Base-by-base conservation (phyloP, 2,888 invertebrate species). In the Ariolimax columbianus region DNA sequence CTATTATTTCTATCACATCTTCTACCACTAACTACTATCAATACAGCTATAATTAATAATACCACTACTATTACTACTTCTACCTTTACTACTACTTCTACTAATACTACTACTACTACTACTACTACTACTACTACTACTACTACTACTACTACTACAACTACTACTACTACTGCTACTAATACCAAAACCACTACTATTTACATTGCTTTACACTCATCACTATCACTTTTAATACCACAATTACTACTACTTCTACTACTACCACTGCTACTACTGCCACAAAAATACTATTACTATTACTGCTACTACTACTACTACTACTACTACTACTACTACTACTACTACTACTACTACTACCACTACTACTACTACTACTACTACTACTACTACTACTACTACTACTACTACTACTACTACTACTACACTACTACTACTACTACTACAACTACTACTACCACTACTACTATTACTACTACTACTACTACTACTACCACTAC, bases 401-500 rank as follows among this genome's bases (percentile, higher is more conserved):
- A 66, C 63, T 59, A 43, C 38, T 77, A n/a, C 51, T 75, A 47
- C 51, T 70, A 68, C 75, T 66, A 85, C 63, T 43, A 81, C 47
- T 47, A 17, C 47, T 47, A 47, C 47, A 47, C 47, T 47, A 47
- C 47, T 47, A 47, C 47, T 47, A 63, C 63, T 63, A 63, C 63
- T 63, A 26, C 63, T 63, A 63, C 63, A 17, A 63, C 63, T 63
- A n/a, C 75, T 81, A 81, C 81, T 85, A 80, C 75, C 73, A 81
- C 80, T 73, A 85, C 81, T 81, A 85, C 81, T 75, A 81, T 66
- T 85, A 75, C 81, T 85, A 85, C 85, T 81, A 75, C 85, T 81
- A 81, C 85, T 85, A 81, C 85, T 85, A 85, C 85, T 80, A 81
- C 75, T 63, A 73, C 73, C 63, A 85, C 85, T n/a, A 80, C 80